A percentile compares a stretch with the other conserved stretches of the same genome.
These are phyloP conservation scores for Enteromius paludinosus DNA, from an alignment of 2,797 vertebrate genomes.

Conservation along the genomic window DNA sequence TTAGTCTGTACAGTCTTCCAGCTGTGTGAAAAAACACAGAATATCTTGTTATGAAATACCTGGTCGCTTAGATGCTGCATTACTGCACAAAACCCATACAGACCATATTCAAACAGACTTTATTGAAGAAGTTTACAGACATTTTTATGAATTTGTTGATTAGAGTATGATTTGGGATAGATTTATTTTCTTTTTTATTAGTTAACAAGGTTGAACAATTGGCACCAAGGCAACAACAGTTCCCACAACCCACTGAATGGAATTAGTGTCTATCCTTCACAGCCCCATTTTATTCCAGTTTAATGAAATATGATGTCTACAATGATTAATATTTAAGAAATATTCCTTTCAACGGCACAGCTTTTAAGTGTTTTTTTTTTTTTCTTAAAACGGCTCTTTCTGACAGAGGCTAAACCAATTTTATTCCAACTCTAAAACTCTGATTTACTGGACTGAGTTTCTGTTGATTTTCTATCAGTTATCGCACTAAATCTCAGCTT, in stretches of 20 bases:
- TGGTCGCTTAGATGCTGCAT: background rate
- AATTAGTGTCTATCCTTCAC: background rate
- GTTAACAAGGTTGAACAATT: background rate
- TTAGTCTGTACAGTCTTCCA: background rate
- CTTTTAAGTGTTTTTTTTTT: background rate
- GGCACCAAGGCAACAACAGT: background rate
- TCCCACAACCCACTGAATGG: background rate
- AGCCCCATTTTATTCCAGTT: background rate
- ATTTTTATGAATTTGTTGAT: background rate
- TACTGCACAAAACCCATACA: background rate
- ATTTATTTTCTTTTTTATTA: background rate
- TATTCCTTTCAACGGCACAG: background rate
- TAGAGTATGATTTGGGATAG: background rate
- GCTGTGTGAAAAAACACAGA: background rate
- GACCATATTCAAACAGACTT: background rate
- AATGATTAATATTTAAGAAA: background rate
- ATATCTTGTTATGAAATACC: background rate
- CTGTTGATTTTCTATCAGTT: background rate
- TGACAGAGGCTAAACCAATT: background rate
- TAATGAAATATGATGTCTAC: background rate
- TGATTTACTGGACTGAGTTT: background rate
- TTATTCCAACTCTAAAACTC: background rate
- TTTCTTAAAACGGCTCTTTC: background rate
- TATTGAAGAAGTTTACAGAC: too few relatives aligned
- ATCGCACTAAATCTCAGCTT: background rate